These are phyloP conservation scores for Thrips palmi DNA, from an alignment of 1,140 invertebrate genomes.

Conservation along the genomic window DNA sequence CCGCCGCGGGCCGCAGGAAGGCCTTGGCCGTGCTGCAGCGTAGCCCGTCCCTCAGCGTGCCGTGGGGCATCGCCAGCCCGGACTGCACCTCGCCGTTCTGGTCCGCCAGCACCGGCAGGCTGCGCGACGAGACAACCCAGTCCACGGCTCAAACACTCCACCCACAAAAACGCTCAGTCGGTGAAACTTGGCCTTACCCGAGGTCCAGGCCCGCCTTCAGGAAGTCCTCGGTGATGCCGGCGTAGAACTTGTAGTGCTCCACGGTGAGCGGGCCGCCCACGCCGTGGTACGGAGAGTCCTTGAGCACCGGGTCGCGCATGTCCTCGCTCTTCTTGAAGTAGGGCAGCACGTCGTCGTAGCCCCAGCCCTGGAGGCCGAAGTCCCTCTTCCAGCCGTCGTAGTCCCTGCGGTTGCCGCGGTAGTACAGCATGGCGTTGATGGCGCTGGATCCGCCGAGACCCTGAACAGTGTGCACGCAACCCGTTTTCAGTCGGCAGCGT, in stretches of 20 bases:
- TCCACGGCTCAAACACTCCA: too few relatives aligned
- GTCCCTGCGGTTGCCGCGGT: conserved; percentile 64
- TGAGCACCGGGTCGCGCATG: conserved; percentile 37
- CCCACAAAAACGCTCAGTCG: too few relatives aligned
- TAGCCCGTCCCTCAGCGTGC: conserved; percentile 59
- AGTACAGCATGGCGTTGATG: conserved; percentile 78
- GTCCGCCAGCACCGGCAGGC: conserved; percentile 38
- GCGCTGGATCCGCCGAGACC: conserved; percentile 59
- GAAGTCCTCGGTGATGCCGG: conserved; percentile 40
- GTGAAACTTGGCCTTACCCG: conserved; percentile 45
- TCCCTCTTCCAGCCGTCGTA: conserved; percentile 62
- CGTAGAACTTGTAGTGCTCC: conserved; percentile 38
- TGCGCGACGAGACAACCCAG: too few relatives aligned
- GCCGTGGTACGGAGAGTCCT: conserved; percentile 43
- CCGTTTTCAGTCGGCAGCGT: too few relatives aligned
- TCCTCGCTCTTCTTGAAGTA: conserved; percentile 64
- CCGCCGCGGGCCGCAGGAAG: conserved; percentile 60
- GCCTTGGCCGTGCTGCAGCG: conserved; percentile 39
- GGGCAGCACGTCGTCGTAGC: conserved; percentile 56
- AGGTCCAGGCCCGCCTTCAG: conserved; percentile 46
- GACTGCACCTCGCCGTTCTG: conserved; percentile 55
- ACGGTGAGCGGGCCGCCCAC: conserved; percentile 43
- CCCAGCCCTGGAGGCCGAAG: conserved; percentile 45
- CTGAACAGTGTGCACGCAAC: conserved; percentile 29
- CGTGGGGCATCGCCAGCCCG: conserved; percentile 52